Percentiles rank a stretch among this genome's conserved stretches.
These are phyloP conservation scores for Proctacanthus coquilletti DNA, from an alignment of 1,140 invertebrate species.

Conservation along the genomic window DNA sequence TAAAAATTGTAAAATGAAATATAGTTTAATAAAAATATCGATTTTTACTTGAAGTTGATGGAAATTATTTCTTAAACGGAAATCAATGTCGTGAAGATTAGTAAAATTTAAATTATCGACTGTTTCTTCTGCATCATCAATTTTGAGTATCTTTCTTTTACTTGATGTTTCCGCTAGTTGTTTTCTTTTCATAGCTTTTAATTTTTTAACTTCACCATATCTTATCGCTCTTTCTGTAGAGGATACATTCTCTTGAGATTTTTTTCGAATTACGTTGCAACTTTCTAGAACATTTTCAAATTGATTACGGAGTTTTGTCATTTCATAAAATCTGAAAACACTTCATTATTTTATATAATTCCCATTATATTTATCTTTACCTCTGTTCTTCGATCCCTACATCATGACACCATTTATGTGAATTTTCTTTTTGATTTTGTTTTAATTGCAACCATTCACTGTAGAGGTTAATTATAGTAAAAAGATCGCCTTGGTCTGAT, in stretches of 20 bases:
- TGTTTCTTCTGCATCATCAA: slow-evolving; percentile 38
- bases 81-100: slow-evolving; percentile 88
- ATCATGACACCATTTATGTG: slow-evolving; percentile 69
- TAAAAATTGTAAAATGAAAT: background rate
- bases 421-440: slow-evolving; percentile 29
- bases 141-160: slow-evolving; percentile 60
- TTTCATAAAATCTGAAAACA: slow-evolving; percentile 65
- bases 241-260: slow-evolving; percentile 36
- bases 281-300: slow-evolving; percentile 74
- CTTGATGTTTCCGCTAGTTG: slow-evolving; percentile 40
- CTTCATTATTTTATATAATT: no score
- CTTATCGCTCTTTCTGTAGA: slow-evolving; percentile 63
- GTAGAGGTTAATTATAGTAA: slow-evolving; percentile 80
- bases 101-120: slow-evolving; percentile 35
- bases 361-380: no score
- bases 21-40: background rate
- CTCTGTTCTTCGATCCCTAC: slow-evolving; percentile 88
- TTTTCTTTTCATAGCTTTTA: slow-evolving; percentile 63
- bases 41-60: slow-evolving; percentile 39
- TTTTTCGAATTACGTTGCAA: slow-evolving; percentile 43
- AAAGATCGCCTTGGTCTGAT: slow-evolving; percentile 89
- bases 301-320: slow-evolving; percentile 81
- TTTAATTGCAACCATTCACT: slow-evolving; percentile 80
- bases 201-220: slow-evolving; percentile 73
- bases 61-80: slow-evolving; percentile 57